Evolutionary conservation across 2,113 vertebrate genomes (phyloP), one percentile per base, ranked within the genome.

Genomic region (Sinocyclocheilus rhinocerous): DNA sequence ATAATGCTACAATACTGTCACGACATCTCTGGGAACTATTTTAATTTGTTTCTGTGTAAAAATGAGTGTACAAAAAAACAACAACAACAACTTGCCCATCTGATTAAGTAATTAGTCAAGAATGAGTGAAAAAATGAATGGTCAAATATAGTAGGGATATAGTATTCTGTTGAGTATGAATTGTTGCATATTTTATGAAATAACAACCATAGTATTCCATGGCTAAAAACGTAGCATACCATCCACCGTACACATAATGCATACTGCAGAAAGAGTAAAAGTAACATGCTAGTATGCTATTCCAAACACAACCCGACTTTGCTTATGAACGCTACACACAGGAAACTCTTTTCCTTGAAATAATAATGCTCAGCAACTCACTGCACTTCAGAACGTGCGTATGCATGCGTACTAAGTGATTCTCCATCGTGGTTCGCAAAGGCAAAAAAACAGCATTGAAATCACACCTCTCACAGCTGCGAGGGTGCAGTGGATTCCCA

Each of bases 401-500:
- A 57, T 36, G 76, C 29, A 22, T 59, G 52, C 15, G 9, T 57
- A 78, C 48, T 55, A 77, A 5, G 24, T 77, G n/a, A 29, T 77
- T 52, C 48, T 33, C 13, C 26, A 65, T 69, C 36, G 70, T 24
- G 69, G 36, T 48, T 70, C 42, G 24, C 63, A 52, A 55, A 83
- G 33, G 12, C 45, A 72, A 36, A 61, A 75, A 33, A 52, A 29
- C 24, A 45, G 22, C 75, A 55, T 84, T n/a, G 39, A 48, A 48
- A 65, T 50, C 42, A 76, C 57, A 86, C 4, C 16, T 78, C 15
- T 50, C 63, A 50, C n/a, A 22, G 33, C 83, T 70, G 24, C 65
- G 29, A 83, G 45, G 65, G 50, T 81, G 70, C 61, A 50, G 50
- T 48, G 75, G 50, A 82, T 61, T 84, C 76, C 57, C 57, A 9